Base-by-base conservation (phyloP, 2,797 vertebrate species). In the Brachyalestes nurse region DNA sequence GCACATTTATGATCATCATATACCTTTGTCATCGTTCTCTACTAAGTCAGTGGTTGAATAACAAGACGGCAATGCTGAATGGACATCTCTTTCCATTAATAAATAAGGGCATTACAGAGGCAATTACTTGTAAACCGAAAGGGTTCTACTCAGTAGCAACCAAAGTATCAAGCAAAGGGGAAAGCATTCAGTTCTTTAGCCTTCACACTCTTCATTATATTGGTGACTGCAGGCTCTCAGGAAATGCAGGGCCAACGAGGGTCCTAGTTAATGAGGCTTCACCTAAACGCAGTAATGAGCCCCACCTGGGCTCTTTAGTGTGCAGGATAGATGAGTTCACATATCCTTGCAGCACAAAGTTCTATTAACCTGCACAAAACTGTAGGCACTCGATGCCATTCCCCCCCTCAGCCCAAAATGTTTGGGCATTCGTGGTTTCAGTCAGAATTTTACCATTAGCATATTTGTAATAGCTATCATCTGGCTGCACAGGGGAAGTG, bases 201-300 rank as follows among this genome's bases (percentile, higher is more conserved):
- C 45, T 67, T 82, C 75, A 82, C 53, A 74, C 49, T 64, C 69
- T 77, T 55, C 38, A 71, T 82, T 70, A 82, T 66, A 74, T 8
- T 74, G 75, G 51, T 82, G 75, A 72, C 62, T 69, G 62, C 62
- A 82, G 75, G 65, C 71, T 78, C 81, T 78, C 53, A 74, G 71
- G 70, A 67, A 73, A 74, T 60, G 42, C 72, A 72, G 70, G 75
- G 76, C 70, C 81, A 82, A 53, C n/a, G 12, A 82, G 81, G 76
- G 71, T 82, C 81, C 75, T 82, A 77, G 42, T 78, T 82, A 82
- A 82, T 82, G 81, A 82, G 81, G 75, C 76, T 82, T 82, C 55
- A 82, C 81, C 75, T 78, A 82, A 82, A 74, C n/a, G 34, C 62
- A 74, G 76, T 78, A 82, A 82, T 82, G 76, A 82, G 81, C 62